phyloP scores from a whole-genome alignment of 2,113 vertebrate species.

The Tamias sibiricus region DNA sequence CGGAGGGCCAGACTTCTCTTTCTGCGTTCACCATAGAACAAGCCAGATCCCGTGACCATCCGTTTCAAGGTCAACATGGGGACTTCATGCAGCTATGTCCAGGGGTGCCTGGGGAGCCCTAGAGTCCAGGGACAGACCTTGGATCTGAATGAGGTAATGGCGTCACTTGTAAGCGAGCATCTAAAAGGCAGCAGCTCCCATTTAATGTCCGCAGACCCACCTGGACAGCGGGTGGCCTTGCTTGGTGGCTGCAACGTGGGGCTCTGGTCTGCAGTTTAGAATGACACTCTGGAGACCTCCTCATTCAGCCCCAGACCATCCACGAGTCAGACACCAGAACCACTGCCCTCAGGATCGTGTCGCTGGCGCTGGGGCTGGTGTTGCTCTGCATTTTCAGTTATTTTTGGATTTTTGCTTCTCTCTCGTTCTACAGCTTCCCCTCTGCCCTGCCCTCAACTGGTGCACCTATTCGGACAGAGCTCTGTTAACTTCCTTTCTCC shows the following conservation, averaged over 20 bases:
- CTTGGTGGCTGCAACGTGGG: too few relatives aligned
- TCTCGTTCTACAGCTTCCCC: not conserved
- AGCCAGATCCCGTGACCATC: not conserved
- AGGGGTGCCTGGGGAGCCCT: not conserved
- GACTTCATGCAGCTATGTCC: rapidly evolving
- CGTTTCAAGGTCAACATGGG: not conserved
- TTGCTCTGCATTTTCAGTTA: not conserved
- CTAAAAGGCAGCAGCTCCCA: not conserved
- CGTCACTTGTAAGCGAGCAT: not conserved
- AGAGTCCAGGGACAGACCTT: not conserved
- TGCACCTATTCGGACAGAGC: not conserved
- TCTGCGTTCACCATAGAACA: not conserved
- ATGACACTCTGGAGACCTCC: not conserved
- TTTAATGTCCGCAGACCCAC: not conserved
- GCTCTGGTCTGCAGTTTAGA: not conserved
- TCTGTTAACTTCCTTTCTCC: not conserved
- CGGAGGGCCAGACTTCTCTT: not conserved
- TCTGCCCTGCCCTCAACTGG: not conserved
- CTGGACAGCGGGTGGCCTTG: rapidly evolving
- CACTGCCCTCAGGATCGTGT: rapidly evolving
- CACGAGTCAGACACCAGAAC: not conserved
- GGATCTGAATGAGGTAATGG: not conserved
- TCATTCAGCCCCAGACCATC: too few relatives aligned
- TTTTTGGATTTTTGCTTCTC: not conserved
- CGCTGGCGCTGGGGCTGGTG: not conserved